Conservation (phyloP, 2,888 invertebrate species). For the Ennomos fuscantarius region DNA sequence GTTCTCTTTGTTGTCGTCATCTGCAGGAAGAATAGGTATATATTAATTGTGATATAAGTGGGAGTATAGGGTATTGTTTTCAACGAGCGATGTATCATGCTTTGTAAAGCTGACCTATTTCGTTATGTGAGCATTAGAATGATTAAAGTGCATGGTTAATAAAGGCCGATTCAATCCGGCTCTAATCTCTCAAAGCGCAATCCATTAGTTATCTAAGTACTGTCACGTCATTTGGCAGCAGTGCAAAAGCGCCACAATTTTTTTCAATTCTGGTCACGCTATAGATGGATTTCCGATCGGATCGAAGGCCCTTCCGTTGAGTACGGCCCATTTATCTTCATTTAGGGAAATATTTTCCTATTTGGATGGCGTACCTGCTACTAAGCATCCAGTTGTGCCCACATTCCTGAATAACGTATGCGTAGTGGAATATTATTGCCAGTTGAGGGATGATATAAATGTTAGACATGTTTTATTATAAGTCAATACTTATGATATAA, state of each 20-base stretch:
- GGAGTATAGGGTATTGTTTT: conserved; percentile 8
- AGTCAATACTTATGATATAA: too few species aligned
- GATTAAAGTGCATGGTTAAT: conserved; percentile 31
- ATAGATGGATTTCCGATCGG: conserved; percentile 40
- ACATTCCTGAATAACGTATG: conserved; percentile 20
- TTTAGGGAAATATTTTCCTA: conserved; percentile 37
- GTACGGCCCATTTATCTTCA: conserved; percentile 40
- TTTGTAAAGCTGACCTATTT: conserved; percentile 31
- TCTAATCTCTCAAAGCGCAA: conserved; percentile 23
- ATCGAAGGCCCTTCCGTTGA: conserved; percentile 35
- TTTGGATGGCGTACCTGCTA: conserved; percentile 25
- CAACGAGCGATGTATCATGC: conserved; percentile 9
- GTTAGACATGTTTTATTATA: too few species aligned
- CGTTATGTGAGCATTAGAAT: conserved; percentile 19
- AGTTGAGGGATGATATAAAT: neutral
- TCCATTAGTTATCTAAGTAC: conserved; percentile 29
- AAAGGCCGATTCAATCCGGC: conserved; percentile 20
- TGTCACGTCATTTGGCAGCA: conserved; percentile 23
- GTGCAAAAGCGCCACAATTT: conserved; percentile 28
- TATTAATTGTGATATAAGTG: conserved; percentile 6
- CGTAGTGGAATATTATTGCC: conserved; percentile 9
- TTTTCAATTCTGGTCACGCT: conserved; percentile 41
- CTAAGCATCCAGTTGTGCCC: conserved; percentile 19
- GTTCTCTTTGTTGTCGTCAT: conserved; percentile 82
- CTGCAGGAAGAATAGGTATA: conserved; percentile 42